Base-by-base conservation (phyloP, 2,797 vertebrate genomes). In the Rousettus madagascariensis region DNA sequence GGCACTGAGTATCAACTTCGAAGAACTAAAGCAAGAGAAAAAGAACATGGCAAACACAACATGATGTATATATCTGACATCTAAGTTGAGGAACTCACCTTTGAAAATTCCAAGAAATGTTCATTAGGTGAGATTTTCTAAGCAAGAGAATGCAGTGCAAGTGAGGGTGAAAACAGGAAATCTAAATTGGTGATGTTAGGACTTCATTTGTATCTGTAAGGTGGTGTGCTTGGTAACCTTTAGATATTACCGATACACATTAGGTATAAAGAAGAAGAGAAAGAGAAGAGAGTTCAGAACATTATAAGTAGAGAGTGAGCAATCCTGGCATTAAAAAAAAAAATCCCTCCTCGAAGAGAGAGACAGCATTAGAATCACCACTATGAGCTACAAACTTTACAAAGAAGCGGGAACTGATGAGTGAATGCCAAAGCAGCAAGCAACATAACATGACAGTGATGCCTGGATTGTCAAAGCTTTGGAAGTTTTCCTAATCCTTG, bases 401-500 rank as follows among this genome's bases (percentile, higher is more conserved):
- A 24, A 41, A 79, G 66, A 24, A 89, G 71, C 49, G 94, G 79
- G 66, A 72, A 63, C 15, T 2, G 65, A 86, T 8, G 38, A 26
- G 33, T 15, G 49, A 75, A 69, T 8, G 79, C 63, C 88, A 89
- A 61, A 59, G 55, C 46, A 71, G 69, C 36, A 59, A 75, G 75
- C 61, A 80, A 43, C 69, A 49, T 2, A 79, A 69, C 69, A 36
- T 59, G 55, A 85, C 38, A 66, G 33, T 7, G 68, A 86, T 6
- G 71, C 68, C 66, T 9, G 24, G 63, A 83, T 46, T 51, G 41
- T 28, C 33, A 41, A 4, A 68, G 36, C 36, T 51, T 92, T 96
- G 92, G 86, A 96, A 90, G 38, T 41, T 61, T 86, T 95, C 93
- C 91, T 92, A 96, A 85, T 91, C 86, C 78, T 91, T 80, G 91